Evolutionary conservation across 2,797 vertebrate genomes (phyloP), one percentile per base, ranked within the genome.

Genomic region (Melanotaenia maccullochi): DNA sequence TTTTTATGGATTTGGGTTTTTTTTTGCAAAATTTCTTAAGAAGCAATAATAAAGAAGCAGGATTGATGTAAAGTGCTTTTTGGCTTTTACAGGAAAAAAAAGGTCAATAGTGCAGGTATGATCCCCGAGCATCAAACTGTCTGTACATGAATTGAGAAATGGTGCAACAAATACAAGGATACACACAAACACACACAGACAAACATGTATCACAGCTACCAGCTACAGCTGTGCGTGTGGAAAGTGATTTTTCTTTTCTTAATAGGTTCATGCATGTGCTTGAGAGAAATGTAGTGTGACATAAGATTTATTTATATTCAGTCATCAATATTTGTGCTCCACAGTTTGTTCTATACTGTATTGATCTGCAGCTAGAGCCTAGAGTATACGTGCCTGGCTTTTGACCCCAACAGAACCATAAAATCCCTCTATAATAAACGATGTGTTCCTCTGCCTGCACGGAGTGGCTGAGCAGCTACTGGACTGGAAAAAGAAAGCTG

Each of bases 281-380:
- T 56, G 60, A 67, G 25, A 82, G 56, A 79, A 59, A 69, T 64
- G 65, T 76, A 60, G 62, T 63, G 69, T 66, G 79, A 87, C 74
- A 86, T 73, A 44, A 86, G 82, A 91, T 90, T 83, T 87, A 89
- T 59, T 33, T 67, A 83, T 85, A 85, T 89, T 86, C 78, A 85
- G 85, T 65, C 73, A 91, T 93, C 85, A 89, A 93, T 93, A 86
- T 79, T 65, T 77, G 66, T 81, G 78, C 75, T 85, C 78, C 80
- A 71, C 71, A 47, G 75, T 67, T 78, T 83, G 71, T 68, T 86
- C 78, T 58, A 76, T 87, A 75, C 65, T 28, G 64, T 88, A 93
- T 94, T 63, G 91, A 94, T 92, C 81, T 73, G 73, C 35, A 84
- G 73, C 77, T 20, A 60, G 49, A 67, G 83, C 54, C 56, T 56